Percentiles rank a stretch among this genome's conserved stretches.
Conservation (phyloP, 64 coral and sea anemone species). For the Montipora foliosa region DNA sequence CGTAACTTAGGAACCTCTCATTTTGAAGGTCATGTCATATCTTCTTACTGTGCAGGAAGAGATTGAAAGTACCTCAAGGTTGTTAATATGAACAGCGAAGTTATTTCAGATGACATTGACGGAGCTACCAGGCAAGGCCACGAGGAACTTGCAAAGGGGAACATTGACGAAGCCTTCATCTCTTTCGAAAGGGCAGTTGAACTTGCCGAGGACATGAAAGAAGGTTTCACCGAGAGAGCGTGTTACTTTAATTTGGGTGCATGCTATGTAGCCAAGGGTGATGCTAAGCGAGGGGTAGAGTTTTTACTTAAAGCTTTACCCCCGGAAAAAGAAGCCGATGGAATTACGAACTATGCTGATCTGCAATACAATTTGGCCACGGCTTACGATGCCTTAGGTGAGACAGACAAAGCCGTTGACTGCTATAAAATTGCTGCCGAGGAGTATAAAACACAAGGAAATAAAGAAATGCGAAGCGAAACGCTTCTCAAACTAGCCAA, state of each 20-base stretch:
- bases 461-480: conserved; percentile 90
- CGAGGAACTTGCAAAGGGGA: conserved; percentile 73
- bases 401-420: conserved; percentile 63
- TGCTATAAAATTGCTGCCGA: conserved; percentile 80
- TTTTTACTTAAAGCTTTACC: conserved; percentile 88
- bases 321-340: conserved; percentile 85
- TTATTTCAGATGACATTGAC: conserved; percentile 73
- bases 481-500: conserved; percentile 85
- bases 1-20: too few relatives aligned
- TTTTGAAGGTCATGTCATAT: too few relatives aligned
- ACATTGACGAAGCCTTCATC: conserved; percentile 69
- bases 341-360: conserved; percentile 86
- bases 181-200: conserved; percentile 86
- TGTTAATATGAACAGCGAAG: not conserved
- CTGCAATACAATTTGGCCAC: conserved; percentile 94
- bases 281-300: conserved; percentile 91
- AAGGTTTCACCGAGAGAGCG: conserved; percentile 92
- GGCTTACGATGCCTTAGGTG: conserved; percentile 83
- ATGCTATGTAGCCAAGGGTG: conserved; percentile 88
- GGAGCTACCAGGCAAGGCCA: conserved; percentile 85
- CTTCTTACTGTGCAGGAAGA: too few relatives aligned
- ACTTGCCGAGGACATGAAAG: conserved; percentile 70
- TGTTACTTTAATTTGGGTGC: conserved; percentile 97
- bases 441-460: conserved; percentile 84
- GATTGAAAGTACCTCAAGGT: not conserved